phyloP scores from a whole-genome alignment of 2,888 invertebrate genomes.

The Melinaea marsaeus region DNA sequence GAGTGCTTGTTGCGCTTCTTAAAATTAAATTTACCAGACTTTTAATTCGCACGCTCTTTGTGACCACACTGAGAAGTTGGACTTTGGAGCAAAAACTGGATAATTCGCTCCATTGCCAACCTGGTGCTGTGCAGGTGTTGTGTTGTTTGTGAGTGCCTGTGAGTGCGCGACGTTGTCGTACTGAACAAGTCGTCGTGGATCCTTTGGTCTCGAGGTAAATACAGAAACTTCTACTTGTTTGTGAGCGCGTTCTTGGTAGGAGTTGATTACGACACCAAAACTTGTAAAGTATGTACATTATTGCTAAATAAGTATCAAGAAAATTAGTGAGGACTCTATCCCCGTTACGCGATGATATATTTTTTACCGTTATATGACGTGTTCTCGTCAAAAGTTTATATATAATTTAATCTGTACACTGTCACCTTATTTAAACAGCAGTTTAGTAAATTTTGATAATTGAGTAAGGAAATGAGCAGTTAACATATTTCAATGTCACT shows the following conservation, averaged over 20 bases:
- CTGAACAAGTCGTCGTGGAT: conserved; percentile 60
- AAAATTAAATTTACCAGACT: conserved; percentile 53
- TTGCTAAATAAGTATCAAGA: conserved; percentile 4
- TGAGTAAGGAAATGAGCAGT: conserved; percentile 40
- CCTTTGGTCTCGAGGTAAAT: conserved; percentile 71
- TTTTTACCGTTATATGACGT: conserved; percentile 53
- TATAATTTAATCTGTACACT: conserved; percentile 19
- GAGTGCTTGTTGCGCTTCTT: conserved; percentile 43
- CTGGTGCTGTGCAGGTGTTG: conserved; percentile 47
- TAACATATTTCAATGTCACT: conserved; percentile 64
- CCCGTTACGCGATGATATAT: conserved; percentile 1
- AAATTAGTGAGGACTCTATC: conserved; percentile 11
- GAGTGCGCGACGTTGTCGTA: conserved; percentile 60
- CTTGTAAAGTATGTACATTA: neutral
- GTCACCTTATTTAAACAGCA: conserved; percentile 16
- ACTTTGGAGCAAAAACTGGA: conserved; percentile 45
- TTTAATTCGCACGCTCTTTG: conserved; percentile 60
- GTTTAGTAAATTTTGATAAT: conserved; percentile 11
- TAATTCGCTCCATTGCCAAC: conserved; percentile 38
- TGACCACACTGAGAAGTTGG: conserved; percentile 44
- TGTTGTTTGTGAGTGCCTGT: conserved; percentile 65
- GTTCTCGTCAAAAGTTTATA: conserved; percentile 18
- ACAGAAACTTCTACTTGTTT: conserved; percentile 54
- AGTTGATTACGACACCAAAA: conserved; percentile 30
- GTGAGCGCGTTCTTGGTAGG: conserved; percentile 65